Base-by-base conservation (phyloP, 2,797 vertebrate genomes). In the Gorsachius magnificus region DNA sequence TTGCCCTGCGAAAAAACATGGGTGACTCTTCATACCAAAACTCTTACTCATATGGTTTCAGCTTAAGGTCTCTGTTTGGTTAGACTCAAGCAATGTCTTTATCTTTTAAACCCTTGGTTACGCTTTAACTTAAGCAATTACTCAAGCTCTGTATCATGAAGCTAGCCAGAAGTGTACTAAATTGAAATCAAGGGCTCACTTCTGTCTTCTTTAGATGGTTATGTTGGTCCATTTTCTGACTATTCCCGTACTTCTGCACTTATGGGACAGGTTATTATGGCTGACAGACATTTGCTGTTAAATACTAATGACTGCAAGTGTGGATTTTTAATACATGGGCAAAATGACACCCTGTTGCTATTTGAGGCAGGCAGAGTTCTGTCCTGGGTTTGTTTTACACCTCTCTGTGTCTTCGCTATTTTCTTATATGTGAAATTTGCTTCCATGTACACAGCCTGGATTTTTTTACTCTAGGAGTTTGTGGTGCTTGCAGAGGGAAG, bases 11-110 rank as follows among this genome's bases (percentile, higher is more conserved):
- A 45, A 68, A 71, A 14, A 45, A 9, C 16, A 25, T 4, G 1
- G 5, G 4, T 51, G 74, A 24, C 69, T 54, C 35, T 61, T 79
- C 86, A 36, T 71, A 36, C 76, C 85, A 35, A 7, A 86, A 33
- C 76, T 68, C 64, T 61, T 77, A 15, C 35, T 91, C 74, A 12
- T 6, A 4, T 1, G 17, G 45, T 80, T 96, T 92, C 76, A 48
- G 4, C 95, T 58, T 22, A 81, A 94, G 35, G 38, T 38, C 57
- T 93, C 80, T 85, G 71, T 76, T 90, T 94, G 86, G 25, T 58
- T 92, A 84, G 64, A 33, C 71, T 87, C n/a, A 24, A 66, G 75
- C 56, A 33, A 10, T 31, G 51, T 77, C 75, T 78, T 78, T 91
- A 64, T 66, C 65, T 91, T 70, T 78, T 69, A 64, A 87, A 68